Conservation (phyloP, 2,797 vertebrate species). For the Bovichtus variegatus region DNA sequence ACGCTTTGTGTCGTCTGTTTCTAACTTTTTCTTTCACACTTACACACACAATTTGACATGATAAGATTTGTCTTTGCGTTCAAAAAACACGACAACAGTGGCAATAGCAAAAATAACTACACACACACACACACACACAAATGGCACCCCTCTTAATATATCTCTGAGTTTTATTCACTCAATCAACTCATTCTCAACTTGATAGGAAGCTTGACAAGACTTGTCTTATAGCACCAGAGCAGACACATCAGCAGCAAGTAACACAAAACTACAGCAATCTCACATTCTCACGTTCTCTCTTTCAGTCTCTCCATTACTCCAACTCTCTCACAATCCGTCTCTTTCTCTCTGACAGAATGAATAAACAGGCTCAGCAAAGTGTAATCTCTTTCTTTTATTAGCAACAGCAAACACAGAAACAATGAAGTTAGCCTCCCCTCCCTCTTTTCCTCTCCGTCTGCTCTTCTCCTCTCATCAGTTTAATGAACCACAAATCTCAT, state of each 20-base stretch:
- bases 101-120: background rate
- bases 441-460: constrained; percentile 35
- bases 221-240: constrained; percentile 39
- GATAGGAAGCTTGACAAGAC: constrained; percentile 51
- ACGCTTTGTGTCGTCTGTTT: constrained; percentile 19
- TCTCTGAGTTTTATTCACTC: constrained; percentile 27
- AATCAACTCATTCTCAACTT: constrained; percentile 49
- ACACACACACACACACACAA: background rate
- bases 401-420: constrained; percentile 79
- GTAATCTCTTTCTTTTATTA: constrained; percentile 80
- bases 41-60: constrained; percentile 21
- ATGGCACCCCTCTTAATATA: background rate
- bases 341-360: constrained; percentile 63
- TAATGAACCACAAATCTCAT: constrained; percentile 81
- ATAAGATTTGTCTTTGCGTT: constrained; percentile 38
- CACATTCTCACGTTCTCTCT: constrained; percentile 47
- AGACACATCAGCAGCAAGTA: constrained; percentile 56
- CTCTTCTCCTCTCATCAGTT: constrained; percentile 72
- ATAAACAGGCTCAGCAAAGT: constrained; percentile 72
- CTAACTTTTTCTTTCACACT: constrained; percentile 31
- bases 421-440: constrained; percentile 68
- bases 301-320: constrained; percentile 44
- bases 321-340: constrained; percentile 36
- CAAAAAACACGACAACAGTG: constrained; percentile 1
- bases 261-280: constrained; percentile 51